phyloP scores from a whole-genome alignment of 1,140 invertebrate genomes.

The Papilio machaon region DNA sequence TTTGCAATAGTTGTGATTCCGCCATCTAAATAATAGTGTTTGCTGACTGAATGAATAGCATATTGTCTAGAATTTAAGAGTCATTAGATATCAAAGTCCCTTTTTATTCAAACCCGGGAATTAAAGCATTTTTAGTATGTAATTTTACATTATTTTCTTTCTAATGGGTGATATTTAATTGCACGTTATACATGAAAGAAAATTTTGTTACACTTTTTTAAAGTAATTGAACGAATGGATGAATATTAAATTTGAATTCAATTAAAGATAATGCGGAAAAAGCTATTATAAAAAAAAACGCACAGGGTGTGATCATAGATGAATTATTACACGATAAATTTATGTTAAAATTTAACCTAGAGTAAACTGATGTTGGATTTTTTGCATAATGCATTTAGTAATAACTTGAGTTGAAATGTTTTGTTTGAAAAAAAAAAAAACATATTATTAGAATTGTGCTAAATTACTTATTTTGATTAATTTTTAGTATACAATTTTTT shows the following conservation, averaged over 20 bases:
- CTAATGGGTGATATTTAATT: not conserved
- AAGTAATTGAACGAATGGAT: too few species aligned
- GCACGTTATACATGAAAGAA: not conserved
- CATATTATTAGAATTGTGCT: not conserved
- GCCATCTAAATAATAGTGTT: conserved; percentile 3
- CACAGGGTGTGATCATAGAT: not conserved
- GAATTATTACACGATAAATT: not conserved
- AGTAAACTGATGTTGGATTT: too few species aligned
- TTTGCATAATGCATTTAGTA: too few species aligned
- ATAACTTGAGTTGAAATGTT: not conserved
- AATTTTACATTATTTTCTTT: conserved; percentile 20
- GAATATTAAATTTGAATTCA: too few species aligned
- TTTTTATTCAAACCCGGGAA: conserved; percentile 27
- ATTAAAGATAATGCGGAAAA: too few species aligned
- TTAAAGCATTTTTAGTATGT: conserved; percentile 32
- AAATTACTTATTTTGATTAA: too few species aligned
- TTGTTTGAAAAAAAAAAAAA: too few species aligned
- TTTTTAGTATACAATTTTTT: too few species aligned
- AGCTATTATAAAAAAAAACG: not conserved
- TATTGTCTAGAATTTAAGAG: conserved; percentile 34
- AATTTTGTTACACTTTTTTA: too few species aligned
- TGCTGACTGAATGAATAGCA: conserved; percentile 35
- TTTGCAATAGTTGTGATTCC: not conserved
- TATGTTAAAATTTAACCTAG: not conserved
- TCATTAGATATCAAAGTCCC: conserved; percentile 31